These are phyloP conservation scores for Amphipoea lucens DNA, from an alignment of 2,888 invertebrate genomes.

Conservation along the genomic window DNA sequence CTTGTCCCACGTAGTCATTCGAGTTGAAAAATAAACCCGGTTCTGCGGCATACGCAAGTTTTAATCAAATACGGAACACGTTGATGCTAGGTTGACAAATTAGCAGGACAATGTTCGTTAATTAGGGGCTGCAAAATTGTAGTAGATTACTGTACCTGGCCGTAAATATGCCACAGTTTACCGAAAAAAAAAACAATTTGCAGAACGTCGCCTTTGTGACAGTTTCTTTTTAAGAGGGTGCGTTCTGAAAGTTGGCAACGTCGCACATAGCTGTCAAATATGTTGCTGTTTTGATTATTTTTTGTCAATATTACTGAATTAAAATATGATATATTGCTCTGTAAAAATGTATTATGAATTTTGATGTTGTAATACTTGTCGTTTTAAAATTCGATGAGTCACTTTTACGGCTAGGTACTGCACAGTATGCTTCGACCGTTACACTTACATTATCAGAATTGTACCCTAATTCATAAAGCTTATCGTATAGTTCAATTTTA, in stretches of 20 bases:
- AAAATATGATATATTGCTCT: neutral
- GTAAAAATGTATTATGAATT: too few species aligned
- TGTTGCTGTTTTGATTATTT: neutral
- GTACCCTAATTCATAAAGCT: constrained; percentile 59
- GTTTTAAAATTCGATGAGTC: neutral
- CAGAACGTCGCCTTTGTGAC: neutral
- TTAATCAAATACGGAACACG: constrained; percentile 54
- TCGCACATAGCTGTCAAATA: neutral
- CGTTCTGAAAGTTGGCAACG: neutral
- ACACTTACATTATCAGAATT: constrained; percentile 29
- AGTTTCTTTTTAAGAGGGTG: neutral
- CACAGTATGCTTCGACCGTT: constrained; percentile 15
- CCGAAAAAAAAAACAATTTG: neutral
- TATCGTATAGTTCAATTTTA: constrained; percentile 59
- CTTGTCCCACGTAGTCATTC: constrained; percentile 25
- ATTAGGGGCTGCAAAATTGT: constrained; percentile 48
- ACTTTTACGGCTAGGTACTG: neutral
- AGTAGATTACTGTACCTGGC: neutral
- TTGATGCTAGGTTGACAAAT: constrained; percentile 31
- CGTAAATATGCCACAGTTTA: neutral
- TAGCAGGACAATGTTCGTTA: constrained; percentile 25
- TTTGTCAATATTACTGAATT: neutral
- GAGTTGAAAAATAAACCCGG: constrained; percentile 29
- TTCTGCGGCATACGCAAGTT: constrained; percentile 34
- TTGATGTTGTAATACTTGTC: neutral